Base-by-base conservation (phyloP, 2,113 vertebrate genomes). In the Maccullochella peelii region DNA sequence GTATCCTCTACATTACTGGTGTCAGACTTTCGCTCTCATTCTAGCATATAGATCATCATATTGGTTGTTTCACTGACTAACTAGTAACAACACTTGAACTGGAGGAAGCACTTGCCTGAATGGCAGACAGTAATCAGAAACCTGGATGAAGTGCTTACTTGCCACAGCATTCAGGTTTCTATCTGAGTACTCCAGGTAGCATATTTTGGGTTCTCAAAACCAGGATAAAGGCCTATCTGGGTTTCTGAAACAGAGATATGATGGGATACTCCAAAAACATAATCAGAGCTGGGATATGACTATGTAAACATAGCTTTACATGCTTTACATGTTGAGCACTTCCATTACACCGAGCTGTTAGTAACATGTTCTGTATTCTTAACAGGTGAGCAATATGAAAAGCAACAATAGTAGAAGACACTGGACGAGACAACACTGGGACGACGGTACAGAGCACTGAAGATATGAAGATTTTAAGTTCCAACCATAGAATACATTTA, bases 401-500 rank as follows among this genome's bases (percentile, higher is more conserved):
- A 90, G 85, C 88, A 90, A 89, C 89, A 88, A 88, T 27, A 86
- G 85, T 58, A 77, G 85, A 88, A 82, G 77, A 92, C 91, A 91
- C 92, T 94, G 93, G 85, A 89, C 0, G 54, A 82, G 74, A 59
- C 38, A 23, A 85, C 90, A 80, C 91, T 90, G 89, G 89, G 83
- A 73, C 27, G 6, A 88, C 23, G 14, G 68, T 73, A 87, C 33
- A 49, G 55, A 79, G 62, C 86, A 81, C 80, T 91, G 89, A 87
- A 67, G 76, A 88, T 12, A 65, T 44, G 65, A 82, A 86, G 85
- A 90, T 71, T 79, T 85, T 27, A 73, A 69, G 67, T 79, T 92
- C 85, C 89, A 92, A 93, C 93, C 87, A 88, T 82, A 91, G 83
- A 93, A 85, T 77, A 91, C 87, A 84, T 91, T 93, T 95, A 91